Percentiles rank a stretch among this genome's conserved stretches.
Conservation (phyloP, 1,140 invertebrate species). For the Magallana angulata region DNA sequence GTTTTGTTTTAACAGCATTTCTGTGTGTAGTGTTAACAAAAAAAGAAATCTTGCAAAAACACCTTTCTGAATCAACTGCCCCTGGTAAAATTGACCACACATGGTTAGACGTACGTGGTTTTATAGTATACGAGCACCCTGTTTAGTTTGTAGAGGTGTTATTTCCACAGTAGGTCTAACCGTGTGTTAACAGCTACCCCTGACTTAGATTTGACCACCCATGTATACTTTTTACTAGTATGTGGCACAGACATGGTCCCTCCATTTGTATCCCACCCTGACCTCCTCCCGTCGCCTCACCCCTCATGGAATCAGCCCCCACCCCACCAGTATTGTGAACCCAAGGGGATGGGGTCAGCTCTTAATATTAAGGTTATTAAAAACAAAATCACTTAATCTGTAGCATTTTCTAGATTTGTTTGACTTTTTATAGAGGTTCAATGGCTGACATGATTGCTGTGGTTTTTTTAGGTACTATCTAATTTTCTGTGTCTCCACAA, state of each 20-base stretch:
- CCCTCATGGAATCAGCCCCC: too few species aligned
- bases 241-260: background rate
- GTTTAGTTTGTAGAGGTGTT: background rate
- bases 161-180: slow-evolving; percentile 7
- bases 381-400: too few species aligned
- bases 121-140: background rate
- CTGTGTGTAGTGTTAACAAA: background rate
- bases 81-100: background rate
- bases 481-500: too few species aligned
- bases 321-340: too few species aligned
- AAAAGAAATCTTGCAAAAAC: background rate
- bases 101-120: background rate
- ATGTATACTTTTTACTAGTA: slow-evolving; percentile 8
- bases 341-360: too few species aligned
- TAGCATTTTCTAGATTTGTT: too few species aligned
- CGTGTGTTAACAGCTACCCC: background rate
- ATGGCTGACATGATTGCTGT: too few species aligned
- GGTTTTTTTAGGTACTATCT: too few species aligned
- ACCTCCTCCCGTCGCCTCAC: too few species aligned
- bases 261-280: background rate
- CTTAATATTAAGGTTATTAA: too few species aligned
- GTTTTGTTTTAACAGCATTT: background rate
- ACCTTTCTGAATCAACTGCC: too few species aligned
- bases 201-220: background rate
- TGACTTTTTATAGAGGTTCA: too few species aligned